Evolutionary conservation across 2,888 invertebrate genomes (phyloP).

Genomic region (Agriotes lineatus): DNA sequence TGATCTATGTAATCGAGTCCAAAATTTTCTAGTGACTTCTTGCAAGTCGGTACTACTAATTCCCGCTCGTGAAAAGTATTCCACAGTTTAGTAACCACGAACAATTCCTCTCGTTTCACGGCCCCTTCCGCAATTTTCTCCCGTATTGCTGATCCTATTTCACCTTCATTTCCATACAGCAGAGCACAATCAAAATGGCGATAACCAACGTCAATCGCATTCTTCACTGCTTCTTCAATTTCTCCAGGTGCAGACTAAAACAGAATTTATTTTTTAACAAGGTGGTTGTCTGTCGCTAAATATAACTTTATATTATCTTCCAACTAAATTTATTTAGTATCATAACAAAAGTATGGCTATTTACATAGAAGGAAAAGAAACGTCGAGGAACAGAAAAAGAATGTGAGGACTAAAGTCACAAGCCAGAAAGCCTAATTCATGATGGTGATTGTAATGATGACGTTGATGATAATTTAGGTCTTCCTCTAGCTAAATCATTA

Average conservation of each 20-base stretch:
- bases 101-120: conserved; percentile 78
- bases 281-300: too few species aligned
- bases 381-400: too few species aligned
- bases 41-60: conserved; percentile 60
- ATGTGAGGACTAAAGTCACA: too few species aligned
- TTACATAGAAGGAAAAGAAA: too few species aligned
- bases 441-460: too few species aligned
- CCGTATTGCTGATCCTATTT: conserved; percentile 78
- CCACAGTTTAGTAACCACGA: conserved; percentile 87
- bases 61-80: conserved; percentile 88
- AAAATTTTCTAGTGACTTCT: conserved; percentile 66
- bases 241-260: conserved; percentile 76
- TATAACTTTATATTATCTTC: too few species aligned
- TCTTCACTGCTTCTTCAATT: conserved; percentile 77
- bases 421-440: too few species aligned
- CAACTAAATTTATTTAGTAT: too few species aligned
- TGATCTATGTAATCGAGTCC: conserved; percentile 70
- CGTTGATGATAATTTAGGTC: too few species aligned
- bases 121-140: conserved; percentile 76
- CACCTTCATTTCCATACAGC: conserved; percentile 81
- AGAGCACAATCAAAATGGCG: conserved; percentile 83
- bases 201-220: conserved; percentile 84
- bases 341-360: too few species aligned
- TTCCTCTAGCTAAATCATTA: too few species aligned
- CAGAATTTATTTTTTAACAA: too few species aligned